These are phyloP conservation scores for Seira musarum DNA, from an alignment of 2,888 invertebrate genomes.

Conservation along the genomic window DNA sequence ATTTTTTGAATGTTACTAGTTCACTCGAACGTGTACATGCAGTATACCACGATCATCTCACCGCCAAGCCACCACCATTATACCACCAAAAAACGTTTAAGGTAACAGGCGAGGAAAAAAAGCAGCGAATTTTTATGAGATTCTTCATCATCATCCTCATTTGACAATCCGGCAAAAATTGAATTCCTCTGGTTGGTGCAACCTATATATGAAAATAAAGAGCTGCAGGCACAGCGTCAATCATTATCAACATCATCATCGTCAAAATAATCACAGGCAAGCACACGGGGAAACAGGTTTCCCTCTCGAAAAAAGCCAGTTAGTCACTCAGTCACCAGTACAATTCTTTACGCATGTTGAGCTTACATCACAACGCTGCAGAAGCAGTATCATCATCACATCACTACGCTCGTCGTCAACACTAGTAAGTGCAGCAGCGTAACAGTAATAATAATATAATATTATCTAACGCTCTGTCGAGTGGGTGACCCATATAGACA, in stretches of 20 bases:
- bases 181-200: conserved; percentile 26
- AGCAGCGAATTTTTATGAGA: conserved; percentile 47
- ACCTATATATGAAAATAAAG: conserved; percentile 37
- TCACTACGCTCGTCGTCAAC: not conserved
- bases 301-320: conserved; percentile 41
- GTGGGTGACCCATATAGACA: conserved; percentile 55
- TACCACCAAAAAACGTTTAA: conserved; percentile 14
- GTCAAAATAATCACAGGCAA: conserved; percentile 7
- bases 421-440: conserved; percentile 36
- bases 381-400: conserved; percentile 7
- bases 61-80: no score
- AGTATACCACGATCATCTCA: not conserved
- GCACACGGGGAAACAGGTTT: conserved; percentile 53
- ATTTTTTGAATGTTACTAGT: conserved; percentile 53
- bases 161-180: conserved; percentile 55
- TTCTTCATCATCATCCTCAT: conserved; percentile 28
- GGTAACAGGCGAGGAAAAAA: conserved; percentile 12
- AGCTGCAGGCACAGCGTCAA: conserved; percentile 53
- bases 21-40: conserved; percentile 9
- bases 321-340: conserved; percentile 38
- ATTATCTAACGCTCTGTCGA: conserved; percentile 55
- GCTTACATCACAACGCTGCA: conserved; percentile 32
- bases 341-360: conserved; percentile 54
- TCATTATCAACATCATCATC: conserved; percentile 37
- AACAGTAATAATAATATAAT: conserved; percentile 52